Base-by-base conservation (phyloP, 2,888 invertebrate species). In the Tipula confusa region DNA sequence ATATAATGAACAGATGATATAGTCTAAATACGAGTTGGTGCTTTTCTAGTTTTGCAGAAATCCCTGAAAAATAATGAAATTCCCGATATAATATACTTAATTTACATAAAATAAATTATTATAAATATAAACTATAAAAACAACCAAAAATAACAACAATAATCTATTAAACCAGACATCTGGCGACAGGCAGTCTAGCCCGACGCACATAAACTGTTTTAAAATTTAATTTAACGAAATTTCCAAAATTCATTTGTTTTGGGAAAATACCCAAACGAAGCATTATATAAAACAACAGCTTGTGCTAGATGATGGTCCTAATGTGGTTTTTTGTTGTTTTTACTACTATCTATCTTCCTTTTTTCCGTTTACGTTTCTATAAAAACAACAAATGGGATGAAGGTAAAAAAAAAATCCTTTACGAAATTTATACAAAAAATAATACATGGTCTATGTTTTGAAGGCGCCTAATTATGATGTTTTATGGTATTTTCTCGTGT, bases 191-290 rank as follows among this genome's bases (percentile, higher is more conserved):
- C 64, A 64, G 64, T 64, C 64, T 64, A 64, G 64, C 24, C 24
- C 24, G 13, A 24, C 64, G 24, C 64, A 24, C 33, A 33, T 24
- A 24, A 1, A 64, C 6, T 9, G 11, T 64, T 15, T 43, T 5
- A 6, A 9, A 64, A 64, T 64, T 64, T 64, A 18, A 18, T 9
- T n/a, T n/a, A n/a, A n/a, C 24, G 24, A 64, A 24, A 64, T 64
- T 64, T 64, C 64, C 64, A 24, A 64, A 24, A 64, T 24, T 24
- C 64, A 24, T 64, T 64, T 64, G 64, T 64, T 64, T 64, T 64
- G 64, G 64, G 64, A 64, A 64, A 64, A 64, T 64, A 24, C 64
- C 64, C 64, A 24, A 64, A 64, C 64, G n/a, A n/a, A 64, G 64
- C 64, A 24, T 3, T n/a, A 64, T 64, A 64, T 9, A 24, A 64